These are phyloP conservation scores for Enteromius thamalakanensis DNA, from an alignment of 2,797 vertebrate genomes.

Conservation along the genomic window DNA sequence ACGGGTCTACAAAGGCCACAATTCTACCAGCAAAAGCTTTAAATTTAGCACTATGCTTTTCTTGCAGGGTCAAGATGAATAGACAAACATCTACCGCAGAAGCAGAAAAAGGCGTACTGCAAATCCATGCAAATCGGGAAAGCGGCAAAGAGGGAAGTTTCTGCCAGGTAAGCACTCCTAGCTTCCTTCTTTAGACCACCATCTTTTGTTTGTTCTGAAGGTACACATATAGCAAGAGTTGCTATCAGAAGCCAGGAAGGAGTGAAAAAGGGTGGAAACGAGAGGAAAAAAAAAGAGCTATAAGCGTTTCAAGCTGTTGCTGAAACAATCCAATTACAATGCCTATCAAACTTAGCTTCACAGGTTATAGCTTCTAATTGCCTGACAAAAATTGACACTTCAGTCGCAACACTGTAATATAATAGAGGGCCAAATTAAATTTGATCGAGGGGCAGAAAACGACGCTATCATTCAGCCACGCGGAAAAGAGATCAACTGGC, in stretches of 20 bases:
- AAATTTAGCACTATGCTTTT: slow-evolving; percentile 45
- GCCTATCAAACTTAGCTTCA: slow-evolving; percentile 99
- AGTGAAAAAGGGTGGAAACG: slow-evolving; percentile 49
- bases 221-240: slow-evolving; percentile 67
- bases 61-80: slow-evolving; percentile 63
- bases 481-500: slow-evolving; percentile 95
- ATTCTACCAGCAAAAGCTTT: slow-evolving; percentile 54
- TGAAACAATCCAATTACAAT: slow-evolving; percentile 99
- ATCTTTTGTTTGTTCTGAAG: slow-evolving; percentile 74
- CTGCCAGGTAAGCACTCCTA: slow-evolving; percentile 63
- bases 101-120: slow-evolving; percentile 58
- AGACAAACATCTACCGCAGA: slow-evolving; percentile 60
- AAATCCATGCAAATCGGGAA: slow-evolving; percentile 58
- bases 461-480: slow-evolving; percentile 93
- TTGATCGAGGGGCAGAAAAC: slow-evolving; percentile 99
- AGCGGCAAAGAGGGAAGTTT: slow-evolving; percentile 49
- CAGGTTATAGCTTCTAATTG: slow-evolving; percentile 99
- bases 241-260: slow-evolving; percentile 78
- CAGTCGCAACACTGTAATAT: slow-evolving; percentile 98
- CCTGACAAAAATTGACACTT: slow-evolving; percentile 99
- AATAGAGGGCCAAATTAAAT: slow-evolving; percentile 99
- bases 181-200: slow-evolving; percentile 45
- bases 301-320: slow-evolving; percentile 91
- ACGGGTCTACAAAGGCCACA: slow-evolving; percentile 5
- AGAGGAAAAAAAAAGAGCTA: slow-evolving; percentile 68